Evolutionary conservation across 2,113 vertebrate species (phyloP), one percentile per base, ranked within the genome.

Genomic region (Corythornis madagascariensis): DNA sequence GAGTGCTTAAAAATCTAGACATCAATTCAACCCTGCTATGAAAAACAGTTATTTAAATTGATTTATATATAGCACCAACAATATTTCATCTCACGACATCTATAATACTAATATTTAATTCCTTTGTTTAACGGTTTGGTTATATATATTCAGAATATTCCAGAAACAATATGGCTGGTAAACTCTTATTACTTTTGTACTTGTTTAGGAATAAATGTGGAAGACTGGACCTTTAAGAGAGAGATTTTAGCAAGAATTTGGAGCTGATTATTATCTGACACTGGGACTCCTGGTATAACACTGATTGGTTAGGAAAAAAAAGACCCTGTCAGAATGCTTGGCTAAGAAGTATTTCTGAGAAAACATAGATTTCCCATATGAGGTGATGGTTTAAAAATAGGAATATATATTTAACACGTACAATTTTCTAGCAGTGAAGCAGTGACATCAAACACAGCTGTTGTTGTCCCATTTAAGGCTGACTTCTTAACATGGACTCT

Each of bases 321-420:
- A 64, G 25, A 66, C 6, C 14, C 21, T 20, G 4, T 65, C 57
- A 82, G 18, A 60, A 22, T 83, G 20, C 35, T 64, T 84, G 66
- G 33, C 33, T 90, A 86, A 75, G 40, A 92, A 42, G 14, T 9
- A 79, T 85, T 94, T 88, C 60, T 83, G 82, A 79, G 45, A 55
- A 93, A 94, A 61, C 50, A 78, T 16, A 89, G 21, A 31, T 88
- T 93, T 86, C 38, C 70, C 77, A 64, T 72, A 82, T 73, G 74
- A 93, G 70, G 55, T 63, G 33, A 56, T 89, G 21, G 21, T 69
- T 90, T 93, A 89, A 96, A 96, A 93, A 88, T n/a, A 96, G 60
- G 52, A 93, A 26, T 53, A 69, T 66, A 13, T 89, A 55, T 89
- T 94, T 89, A 60, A 55, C 35, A 53, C 21, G 25, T 79, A 38